Evolutionary conservation across 2,113 vertebrate genomes (phyloP).

Genomic region (Agapornis roseicollis): DNA sequence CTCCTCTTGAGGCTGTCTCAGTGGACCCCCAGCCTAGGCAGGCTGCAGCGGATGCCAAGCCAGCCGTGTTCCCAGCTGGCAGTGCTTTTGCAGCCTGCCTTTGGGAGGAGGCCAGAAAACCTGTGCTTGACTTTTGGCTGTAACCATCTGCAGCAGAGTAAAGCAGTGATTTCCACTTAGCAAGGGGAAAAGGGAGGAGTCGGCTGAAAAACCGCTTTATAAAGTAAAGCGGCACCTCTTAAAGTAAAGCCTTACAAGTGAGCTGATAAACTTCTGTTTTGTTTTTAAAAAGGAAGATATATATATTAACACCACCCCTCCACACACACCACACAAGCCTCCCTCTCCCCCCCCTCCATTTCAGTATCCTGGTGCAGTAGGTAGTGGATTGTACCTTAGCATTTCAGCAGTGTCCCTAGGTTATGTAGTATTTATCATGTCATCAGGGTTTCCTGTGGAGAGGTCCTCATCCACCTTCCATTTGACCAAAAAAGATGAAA

Average conservation of each 20-base stretch:
- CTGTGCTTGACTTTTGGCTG: background rate
- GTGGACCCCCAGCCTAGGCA: background rate
- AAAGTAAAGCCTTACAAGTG: background rate
- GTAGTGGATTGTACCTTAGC: background rate
- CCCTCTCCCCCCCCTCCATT: background rate
- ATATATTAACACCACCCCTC: background rate
- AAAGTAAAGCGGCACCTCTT: background rate
- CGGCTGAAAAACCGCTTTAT: background rate
- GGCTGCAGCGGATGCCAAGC: background rate
- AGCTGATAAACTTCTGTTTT: background rate
- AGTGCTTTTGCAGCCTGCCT: background rate
- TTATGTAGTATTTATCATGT: background rate
- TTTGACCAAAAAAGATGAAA: background rate
- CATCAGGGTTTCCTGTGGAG: background rate
- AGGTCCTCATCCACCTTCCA: background rate
- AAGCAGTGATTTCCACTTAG: constrained; percentile 31
- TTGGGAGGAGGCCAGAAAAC: constrained; percentile 17
- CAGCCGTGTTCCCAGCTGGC: background rate
- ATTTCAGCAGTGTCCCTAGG: background rate
- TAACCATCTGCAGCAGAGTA: background rate
- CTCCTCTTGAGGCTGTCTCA: background rate
- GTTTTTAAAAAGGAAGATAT: background rate
- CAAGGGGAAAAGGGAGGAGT: background rate
- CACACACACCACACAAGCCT: no score
- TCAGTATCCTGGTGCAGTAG: background rate